phyloP scores from a whole-genome alignment of 2,797 vertebrate species.

The Artibeus lituratus region DNA sequence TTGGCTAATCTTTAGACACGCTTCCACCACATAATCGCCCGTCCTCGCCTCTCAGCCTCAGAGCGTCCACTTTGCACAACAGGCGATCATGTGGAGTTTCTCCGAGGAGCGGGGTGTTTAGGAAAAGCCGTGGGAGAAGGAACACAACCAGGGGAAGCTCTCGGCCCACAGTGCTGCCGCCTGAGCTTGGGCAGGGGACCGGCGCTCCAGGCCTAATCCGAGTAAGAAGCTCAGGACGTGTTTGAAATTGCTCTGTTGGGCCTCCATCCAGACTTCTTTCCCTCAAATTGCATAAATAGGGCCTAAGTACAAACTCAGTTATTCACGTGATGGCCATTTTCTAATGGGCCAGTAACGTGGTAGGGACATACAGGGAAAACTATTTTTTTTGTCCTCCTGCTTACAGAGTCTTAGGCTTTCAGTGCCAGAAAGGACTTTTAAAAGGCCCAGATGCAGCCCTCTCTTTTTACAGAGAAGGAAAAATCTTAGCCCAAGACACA shows the following conservation, averaged over 20 bases:
- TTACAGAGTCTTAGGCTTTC: neutral
- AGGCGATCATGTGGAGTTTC: constrained; percentile 40
- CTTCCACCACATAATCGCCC: constrained; percentile 32
- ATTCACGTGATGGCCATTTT: constrained; percentile 8
- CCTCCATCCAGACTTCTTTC: neutral
- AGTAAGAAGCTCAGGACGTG: neutral
- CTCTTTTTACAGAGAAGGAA: neutral
- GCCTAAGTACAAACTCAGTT: constrained; percentile 27
- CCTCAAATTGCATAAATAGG: constrained; percentile 42
- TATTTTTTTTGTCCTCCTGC: neutral
- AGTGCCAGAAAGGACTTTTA: neutral
- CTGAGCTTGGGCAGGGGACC: neutral
- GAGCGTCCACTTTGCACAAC: constrained; percentile 56
- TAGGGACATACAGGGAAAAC: neutral
- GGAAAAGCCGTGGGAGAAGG: constrained; percentile 15
- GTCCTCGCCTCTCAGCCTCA: neutral
- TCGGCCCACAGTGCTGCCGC: neutral
- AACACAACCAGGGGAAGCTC: neutral
- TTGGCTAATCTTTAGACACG: constrained; percentile 36
- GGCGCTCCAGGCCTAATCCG: neutral
- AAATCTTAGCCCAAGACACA: neutral
- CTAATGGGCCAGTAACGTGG: neutral
- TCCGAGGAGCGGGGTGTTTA: neutral
- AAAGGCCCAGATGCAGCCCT: neutral
- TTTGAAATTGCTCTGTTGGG: constrained; percentile 9